Percentiles rank a stretch among this genome's conserved stretches.
These are phyloP conservation scores for Phyllotreta cruciferae DNA, from an alignment of 2,888 invertebrate species.

Conservation along the genomic window DNA sequence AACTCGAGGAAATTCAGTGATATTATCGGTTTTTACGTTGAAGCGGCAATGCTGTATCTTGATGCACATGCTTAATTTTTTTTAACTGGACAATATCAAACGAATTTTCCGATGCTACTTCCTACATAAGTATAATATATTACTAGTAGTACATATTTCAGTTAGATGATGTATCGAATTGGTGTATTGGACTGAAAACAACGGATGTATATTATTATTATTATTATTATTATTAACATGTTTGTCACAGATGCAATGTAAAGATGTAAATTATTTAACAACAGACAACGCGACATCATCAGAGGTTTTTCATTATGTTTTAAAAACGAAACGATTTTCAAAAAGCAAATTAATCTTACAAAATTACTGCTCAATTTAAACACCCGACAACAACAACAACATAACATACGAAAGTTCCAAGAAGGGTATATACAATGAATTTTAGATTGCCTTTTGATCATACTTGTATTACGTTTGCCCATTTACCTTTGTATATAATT, in stretches of 20 bases:
- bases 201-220: not conserved
- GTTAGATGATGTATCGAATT: not conserved
- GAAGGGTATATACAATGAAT: no score
- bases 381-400: no score
- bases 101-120: constrained; percentile 12
- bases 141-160: not conserved
- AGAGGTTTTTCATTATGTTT: no score
- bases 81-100: constrained; percentile 18
- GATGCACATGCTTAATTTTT: constrained; percentile 46
- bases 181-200: not conserved
- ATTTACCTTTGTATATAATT: not conserved
- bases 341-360: no score
- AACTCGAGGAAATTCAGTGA: constrained; percentile 19
- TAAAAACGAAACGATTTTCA: no score
- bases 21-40: constrained; percentile 31
- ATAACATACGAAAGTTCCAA: no score
- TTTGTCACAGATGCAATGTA: not conserved
- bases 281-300: no score
- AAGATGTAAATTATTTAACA: constrained; percentile 3
- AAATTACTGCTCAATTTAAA: no score
- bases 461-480: not conserved
- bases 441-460: no score
- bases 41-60: constrained; percentile 42
- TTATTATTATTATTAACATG: no score
- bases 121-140: not conserved